Conservation (phyloP, 2,797 vertebrate species). For the Falco concolor region DNA sequence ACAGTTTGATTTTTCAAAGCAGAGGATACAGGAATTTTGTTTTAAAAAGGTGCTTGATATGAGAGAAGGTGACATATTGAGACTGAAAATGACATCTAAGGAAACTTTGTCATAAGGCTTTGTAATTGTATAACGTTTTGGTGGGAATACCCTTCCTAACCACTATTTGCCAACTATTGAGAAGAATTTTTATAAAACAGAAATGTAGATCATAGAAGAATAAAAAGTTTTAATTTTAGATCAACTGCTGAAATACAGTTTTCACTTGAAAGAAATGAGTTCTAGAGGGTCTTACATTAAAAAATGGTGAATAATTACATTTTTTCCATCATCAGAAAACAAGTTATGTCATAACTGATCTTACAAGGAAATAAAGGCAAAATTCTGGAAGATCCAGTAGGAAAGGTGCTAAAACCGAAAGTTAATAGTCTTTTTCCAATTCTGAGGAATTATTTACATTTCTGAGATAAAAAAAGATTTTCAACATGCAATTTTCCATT, state of each 20-base stretch:
- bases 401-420: not conserved
- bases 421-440: not conserved
- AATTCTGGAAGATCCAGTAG: not conserved
- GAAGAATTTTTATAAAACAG: not conserved
- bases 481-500: not conserved
- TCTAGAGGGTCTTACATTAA: not conserved
- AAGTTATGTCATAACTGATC: not conserved
- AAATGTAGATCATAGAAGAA: not conserved
- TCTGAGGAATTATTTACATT: not conserved
- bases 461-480: not conserved
- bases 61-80: not conserved
- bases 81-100: not conserved
- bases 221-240: not conserved
- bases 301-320: not conserved
- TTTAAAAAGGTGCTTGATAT: not conserved
- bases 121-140: not conserved
- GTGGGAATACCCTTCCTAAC: not conserved
- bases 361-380: not conserved
- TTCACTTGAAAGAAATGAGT: not conserved
- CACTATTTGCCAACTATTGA: not conserved
- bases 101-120: not conserved
- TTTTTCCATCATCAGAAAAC: not conserved
- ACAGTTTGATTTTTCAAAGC: not conserved
- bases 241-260: not conserved
- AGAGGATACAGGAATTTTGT: not conserved